phyloP scores from a whole-genome alignment of 2,888 invertebrate genomes.

The Polyommatus icarus region DNA sequence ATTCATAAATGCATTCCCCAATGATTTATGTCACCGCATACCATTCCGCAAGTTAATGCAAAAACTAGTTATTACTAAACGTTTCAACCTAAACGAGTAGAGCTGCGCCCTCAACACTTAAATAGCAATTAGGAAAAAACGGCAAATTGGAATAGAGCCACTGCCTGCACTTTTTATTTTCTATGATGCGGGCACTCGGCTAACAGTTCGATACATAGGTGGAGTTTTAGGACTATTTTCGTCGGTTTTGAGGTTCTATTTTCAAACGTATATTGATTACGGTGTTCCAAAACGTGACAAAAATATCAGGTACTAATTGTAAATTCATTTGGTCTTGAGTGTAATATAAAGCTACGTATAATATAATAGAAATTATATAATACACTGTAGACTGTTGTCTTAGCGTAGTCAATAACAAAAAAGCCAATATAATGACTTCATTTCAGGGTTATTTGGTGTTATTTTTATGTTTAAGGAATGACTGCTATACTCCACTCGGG shows the following conservation, averaged over 20 bases:
- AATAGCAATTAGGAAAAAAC: conserved; percentile 49
- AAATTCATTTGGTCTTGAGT: no score
- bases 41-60: background rate
- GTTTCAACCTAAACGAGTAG: conserved; percentile 30
- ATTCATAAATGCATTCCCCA: background rate
- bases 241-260: background rate
- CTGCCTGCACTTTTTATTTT: conserved; percentile 24
- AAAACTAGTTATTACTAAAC: background rate
- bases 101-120: conserved; percentile 48
- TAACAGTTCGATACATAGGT: conserved; percentile 6
- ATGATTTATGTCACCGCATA: background rate
- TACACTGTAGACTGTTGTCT: no score
- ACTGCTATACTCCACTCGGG: no score
- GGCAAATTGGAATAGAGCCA: background rate
- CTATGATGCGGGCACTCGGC: conserved; percentile 19
- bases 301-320: background rate
- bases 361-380: no score
- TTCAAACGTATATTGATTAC: background rate
- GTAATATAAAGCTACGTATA: no score
- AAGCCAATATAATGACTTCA: no score
- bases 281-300: background rate
- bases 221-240: background rate
- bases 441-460: no score
- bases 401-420: no score
- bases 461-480: no score